Evolutionary conservation across 1,140 invertebrate genomes (phyloP).

Genomic region (Sycobia sp.): DNA sequence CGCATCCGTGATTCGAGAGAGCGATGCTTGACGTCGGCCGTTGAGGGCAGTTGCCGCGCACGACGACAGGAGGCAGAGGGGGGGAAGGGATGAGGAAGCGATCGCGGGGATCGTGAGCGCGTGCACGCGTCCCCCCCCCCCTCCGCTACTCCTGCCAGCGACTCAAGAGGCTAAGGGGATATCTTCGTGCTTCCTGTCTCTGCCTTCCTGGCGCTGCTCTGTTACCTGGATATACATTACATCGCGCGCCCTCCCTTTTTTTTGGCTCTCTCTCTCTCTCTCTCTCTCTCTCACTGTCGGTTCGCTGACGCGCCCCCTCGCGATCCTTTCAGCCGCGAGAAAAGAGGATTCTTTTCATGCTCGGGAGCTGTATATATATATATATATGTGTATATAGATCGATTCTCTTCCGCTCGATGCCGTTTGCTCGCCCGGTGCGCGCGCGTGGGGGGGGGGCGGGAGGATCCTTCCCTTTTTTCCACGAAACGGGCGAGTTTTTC

Average conservation of each 20-base stretch:
- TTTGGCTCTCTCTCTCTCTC: no score
- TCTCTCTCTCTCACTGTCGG: constrained; percentile 24
- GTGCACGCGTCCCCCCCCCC: no score
- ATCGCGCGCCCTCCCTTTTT: constrained; percentile 2
- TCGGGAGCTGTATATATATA: no score
- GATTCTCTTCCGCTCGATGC: no score
- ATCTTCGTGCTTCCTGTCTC: constrained; percentile 26
- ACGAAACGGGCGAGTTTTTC: constrained; percentile 12
- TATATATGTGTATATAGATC: no score
- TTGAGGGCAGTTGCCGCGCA: no score
- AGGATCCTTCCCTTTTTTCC: no score
- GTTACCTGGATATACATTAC: constrained; percentile 21
- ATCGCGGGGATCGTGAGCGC: background rate
- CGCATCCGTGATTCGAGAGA: constrained; percentile 11
- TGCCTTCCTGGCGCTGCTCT: constrained; percentile 19
- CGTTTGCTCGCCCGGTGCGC: background rate
- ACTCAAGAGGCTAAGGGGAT: constrained; percentile 51
- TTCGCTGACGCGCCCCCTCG: background rate
- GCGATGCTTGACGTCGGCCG: constrained; percentile 24
- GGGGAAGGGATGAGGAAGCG: no score
- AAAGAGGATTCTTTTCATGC: no score
- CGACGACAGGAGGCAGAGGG: no score
- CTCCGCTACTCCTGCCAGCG: background rate
- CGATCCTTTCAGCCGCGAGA: background rate
- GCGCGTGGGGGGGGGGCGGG: no score